Evolutionary conservation across 2,113 vertebrate genomes (phyloP).

Genomic region (Cyanistes caeruleus): DNA sequence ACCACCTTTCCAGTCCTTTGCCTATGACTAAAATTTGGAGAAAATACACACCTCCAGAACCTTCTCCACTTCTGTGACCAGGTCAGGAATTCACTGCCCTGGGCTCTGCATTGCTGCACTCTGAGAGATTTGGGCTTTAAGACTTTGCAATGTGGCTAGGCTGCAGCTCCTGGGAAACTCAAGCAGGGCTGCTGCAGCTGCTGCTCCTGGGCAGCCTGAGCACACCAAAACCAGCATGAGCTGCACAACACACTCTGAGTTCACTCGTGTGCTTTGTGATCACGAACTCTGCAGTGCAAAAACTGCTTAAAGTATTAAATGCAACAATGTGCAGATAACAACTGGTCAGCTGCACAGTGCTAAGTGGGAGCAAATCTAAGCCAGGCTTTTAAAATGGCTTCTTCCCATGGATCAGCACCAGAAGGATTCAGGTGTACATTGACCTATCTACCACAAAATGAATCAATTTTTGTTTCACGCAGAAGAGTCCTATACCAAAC

Average conservation of each 20-base stretch:
- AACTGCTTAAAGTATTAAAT: not conserved
- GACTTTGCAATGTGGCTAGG: not conserved
- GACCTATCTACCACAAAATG: not conserved
- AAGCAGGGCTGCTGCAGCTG: slow-evolving; percentile 7
- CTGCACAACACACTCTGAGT: not conserved
- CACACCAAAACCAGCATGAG: not conserved
- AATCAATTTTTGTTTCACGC: not conserved
- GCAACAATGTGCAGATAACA: not conserved
- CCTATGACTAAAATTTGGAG: not conserved
- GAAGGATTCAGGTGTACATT: not conserved
- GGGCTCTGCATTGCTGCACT: not conserved
- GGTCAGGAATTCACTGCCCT: slow-evolving; percentile 12
- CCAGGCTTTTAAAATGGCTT: not conserved
- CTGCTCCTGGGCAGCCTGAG: not conserved
- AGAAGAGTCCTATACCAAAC: not conserved
- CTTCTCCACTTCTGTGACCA: not conserved
- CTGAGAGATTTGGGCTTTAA: not conserved
- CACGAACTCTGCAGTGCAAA: not conserved
- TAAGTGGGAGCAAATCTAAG: not conserved
- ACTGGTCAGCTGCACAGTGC: not conserved
- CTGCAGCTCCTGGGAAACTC: slow-evolving; percentile 10
- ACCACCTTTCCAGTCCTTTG: not conserved
- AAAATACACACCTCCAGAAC: not conserved
- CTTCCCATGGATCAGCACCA: not conserved
- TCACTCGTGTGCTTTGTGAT: not conserved